Base-by-base conservation (phyloP, 2,113 vertebrate genomes). In the Polypterus bichir region DNA sequence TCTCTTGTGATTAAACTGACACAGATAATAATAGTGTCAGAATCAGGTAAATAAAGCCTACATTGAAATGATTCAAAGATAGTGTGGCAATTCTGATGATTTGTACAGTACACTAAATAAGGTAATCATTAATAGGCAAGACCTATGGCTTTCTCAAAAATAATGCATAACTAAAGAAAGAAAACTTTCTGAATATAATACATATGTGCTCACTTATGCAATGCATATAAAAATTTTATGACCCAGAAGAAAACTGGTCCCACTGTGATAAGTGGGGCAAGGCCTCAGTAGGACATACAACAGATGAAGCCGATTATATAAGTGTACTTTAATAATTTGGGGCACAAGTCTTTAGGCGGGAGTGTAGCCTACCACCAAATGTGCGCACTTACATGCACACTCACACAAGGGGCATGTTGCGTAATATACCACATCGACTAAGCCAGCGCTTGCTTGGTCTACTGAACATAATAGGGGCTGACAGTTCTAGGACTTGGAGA, bases 341-440 rank as follows among this genome's bases (percentile, higher is more conserved):
- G 47, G 61, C 60, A 11, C 9, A 44, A 59, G 66, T 57, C 56
- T 57, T 44, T 57, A 59, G 9, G 9, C 52, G 58, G 52, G 27
- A 56, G 62, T 46, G 55, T 47, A 58, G 62, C 51, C 56, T 49
- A 47, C 10, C 27, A 27, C 27, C 27, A 27, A 27, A 27, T 27
- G 27, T 27, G 27, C 27, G 27, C 27, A 27, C 27, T 27, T 27
- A 27, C 27, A 27, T 47, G 11, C 61, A 44, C 3, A 52, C 60
- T 48, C 60, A 54, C 49, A 51, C 65, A 54, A 63, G 68, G 70
- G 68, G 61, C 56, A 27, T 54, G 4, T 57, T 64, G 69, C 57
- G 62, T 64, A 72, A 72, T 5, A 9, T 49, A 57, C 55, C 47
- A 47, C 62, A 70, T 64, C 51, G 61, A 71, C 70, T 53, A 59